Evolutionary conservation across 2,113 vertebrate species (phyloP), one percentile per base, ranked within the genome.

Genomic region (Gnathonemus longibarbis): DNA sequence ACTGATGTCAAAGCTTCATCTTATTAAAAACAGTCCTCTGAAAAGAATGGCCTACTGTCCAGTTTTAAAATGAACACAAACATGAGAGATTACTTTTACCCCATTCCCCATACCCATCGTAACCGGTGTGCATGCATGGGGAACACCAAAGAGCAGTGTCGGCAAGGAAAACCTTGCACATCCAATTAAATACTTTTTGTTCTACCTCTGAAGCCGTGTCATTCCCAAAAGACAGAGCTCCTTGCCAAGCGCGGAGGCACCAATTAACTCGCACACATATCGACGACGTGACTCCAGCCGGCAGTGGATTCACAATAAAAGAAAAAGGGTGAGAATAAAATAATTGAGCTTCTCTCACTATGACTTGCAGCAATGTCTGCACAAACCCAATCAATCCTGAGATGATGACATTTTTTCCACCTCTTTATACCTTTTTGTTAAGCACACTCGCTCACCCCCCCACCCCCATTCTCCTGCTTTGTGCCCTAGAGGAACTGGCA

Each of bases 121-220:
- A 74, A 77, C 46, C 49, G 31, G 50, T 53, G 21, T 42, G n/a
- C 6, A 0, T 24, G 35, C 49, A 45, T 24, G 21, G 66, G 88
- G 15, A 80, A 84, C 39, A 84, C 31, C 24, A 19, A 45, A 58
- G 39, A 85, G 53, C 27, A 45, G 39, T 48, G 56, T 48, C 24
- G 58, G 86, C 49, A 46, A 84, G 10, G 84, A 5, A 90, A 90
- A 83, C 90, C 91, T 91, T 52, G 52, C 88, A 46, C 88, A 92
- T 91, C 93, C 93, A 93, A 94, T 93, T 93, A 94, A 94, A 93
- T 91, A 93, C 89, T 91, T 92, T 92, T 90, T 24, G 48, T 90
- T 91, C 87, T 88, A 91, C 92, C 92, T 92, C 92, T 91, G 87
- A 91, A 93, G 91, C 89, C 31, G 6, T 84, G 90, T 91, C 92